Percentiles rank a stretch among this genome's conserved stretches.
phyloP scores from a whole-genome alignment of 2,113 vertebrate genomes.

The Montifringilla adamsi region DNA sequence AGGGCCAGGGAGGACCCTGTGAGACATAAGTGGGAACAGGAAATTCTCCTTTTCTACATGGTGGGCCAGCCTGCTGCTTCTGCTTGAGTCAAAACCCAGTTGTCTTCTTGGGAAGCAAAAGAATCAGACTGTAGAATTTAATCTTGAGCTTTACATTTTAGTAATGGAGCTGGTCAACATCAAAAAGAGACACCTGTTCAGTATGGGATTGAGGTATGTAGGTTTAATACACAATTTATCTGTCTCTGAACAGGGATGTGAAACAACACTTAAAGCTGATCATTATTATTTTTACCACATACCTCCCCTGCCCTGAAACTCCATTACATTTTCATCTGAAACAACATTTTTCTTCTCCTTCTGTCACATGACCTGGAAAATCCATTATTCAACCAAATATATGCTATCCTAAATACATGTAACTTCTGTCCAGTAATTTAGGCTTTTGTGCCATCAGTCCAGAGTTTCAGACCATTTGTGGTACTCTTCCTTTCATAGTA shows the following conservation, averaged over 20 bases:
- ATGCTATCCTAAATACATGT: not conserved
- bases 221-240: not conserved
- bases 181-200: not conserved
- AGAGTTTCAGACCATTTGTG: not conserved
- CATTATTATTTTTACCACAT: not conserved
- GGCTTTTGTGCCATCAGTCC: not conserved
- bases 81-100: not conserved
- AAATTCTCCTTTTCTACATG: not conserved
- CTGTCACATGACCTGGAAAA: conserved; percentile 24
- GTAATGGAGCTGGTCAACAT: not conserved
- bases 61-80: not conserved
- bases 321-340: conserved; percentile 12
- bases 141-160: not conserved
- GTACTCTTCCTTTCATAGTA: not conserved
- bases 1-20: not conserved
- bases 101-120: not conserved
- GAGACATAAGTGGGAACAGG: not conserved
- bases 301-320: not conserved
- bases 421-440: conserved; percentile 6
- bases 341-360: conserved; percentile 4
- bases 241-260: not conserved
- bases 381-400: not conserved
- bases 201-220: not conserved
- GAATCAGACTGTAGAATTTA: not conserved
- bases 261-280: not conserved